phyloP scores from a whole-genome alignment of 1,140 invertebrate genomes.

The Andricus grossulariae region DNA sequence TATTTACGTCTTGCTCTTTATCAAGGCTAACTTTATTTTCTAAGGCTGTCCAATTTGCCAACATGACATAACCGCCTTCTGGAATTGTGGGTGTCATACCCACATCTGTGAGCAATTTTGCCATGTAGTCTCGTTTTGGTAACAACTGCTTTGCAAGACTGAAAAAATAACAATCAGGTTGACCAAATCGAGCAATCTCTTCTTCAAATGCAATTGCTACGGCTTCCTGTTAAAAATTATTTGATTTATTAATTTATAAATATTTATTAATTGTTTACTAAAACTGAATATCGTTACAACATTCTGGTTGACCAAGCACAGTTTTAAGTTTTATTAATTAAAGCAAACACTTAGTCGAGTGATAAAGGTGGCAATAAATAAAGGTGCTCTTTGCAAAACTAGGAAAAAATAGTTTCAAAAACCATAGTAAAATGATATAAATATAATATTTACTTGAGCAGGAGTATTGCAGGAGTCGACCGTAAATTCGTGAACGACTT shows the following conservation, averaged over 20 bases:
- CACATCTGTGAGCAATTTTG: constrained; percentile 84
- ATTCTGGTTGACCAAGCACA: too few relatives aligned
- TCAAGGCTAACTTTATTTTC: constrained; percentile 80
- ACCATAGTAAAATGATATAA: too few relatives aligned
- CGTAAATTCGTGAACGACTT: constrained; percentile 95
- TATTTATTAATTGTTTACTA: too few relatives aligned
- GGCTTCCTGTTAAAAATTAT: constrained; percentile 84
- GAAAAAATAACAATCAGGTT: constrained; percentile 91
- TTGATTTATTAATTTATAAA: too few relatives aligned
- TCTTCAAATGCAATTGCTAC: constrained; percentile 92
- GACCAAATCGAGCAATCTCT: constrained; percentile 84
- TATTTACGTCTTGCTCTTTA: constrained; percentile 82
- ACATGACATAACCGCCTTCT: constrained; percentile 97
- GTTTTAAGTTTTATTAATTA: too few relatives aligned
- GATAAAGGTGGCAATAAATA: too few relatives aligned
- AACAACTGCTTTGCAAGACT: constrained; percentile 86
- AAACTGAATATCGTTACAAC: too few relatives aligned
- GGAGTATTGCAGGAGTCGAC: constrained; percentile 94
- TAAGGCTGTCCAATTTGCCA: constrained; percentile 93
- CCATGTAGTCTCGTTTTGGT: constrained; percentile 91
- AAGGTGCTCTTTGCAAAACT: neutral
- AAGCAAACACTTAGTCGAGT: too few relatives aligned
- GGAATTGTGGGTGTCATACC: constrained; percentile 95
- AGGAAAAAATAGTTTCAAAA: neutral
- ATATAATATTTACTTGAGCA: constrained; percentile 77